These are phyloP conservation scores for Lutjanus argentimaculatus DNA, from an alignment of 2,797 vertebrate species.

Conservation along the genomic window DNA sequence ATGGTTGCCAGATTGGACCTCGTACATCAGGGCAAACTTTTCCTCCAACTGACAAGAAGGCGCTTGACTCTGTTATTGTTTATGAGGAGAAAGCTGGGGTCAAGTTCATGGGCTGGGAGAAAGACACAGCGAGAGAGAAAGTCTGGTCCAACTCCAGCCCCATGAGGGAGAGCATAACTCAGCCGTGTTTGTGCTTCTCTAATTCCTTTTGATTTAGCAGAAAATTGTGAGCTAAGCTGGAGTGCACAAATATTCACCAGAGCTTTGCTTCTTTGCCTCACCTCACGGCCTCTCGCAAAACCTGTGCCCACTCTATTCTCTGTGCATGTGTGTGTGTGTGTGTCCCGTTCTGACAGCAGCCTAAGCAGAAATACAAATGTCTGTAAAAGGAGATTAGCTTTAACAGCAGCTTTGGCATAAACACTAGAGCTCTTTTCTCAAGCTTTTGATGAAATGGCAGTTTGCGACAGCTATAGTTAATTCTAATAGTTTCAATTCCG, in stretches of 20 bases:
- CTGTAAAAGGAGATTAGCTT: constrained; percentile 77
- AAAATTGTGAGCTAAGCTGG: constrained; percentile 75
- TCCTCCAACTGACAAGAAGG: constrained; percentile 68
- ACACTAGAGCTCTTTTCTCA: constrained; percentile 75
- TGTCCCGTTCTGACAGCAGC: constrained; percentile 44
- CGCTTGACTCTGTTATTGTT: constrained; percentile 81
- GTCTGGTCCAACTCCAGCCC: constrained; percentile 63
- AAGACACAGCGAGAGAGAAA: constrained; percentile 50
- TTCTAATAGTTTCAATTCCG: constrained; percentile 83
- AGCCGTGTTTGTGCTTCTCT: constrained; percentile 76
- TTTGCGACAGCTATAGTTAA: constrained; percentile 77
- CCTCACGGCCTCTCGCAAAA: constrained; percentile 51
- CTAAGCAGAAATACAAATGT: constrained; percentile 79
- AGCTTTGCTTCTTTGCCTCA: constrained; percentile 62
- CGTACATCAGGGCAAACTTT: constrained; percentile 71
- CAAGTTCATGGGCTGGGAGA: constrained; percentile 72
- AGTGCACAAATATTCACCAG: constrained; percentile 56
- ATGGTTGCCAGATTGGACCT: constrained; percentile 64
- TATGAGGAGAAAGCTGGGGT: constrained; percentile 78
- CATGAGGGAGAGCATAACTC: constrained; percentile 71
- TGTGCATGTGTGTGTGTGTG: constrained; percentile 13
- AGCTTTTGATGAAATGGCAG: constrained; percentile 77
- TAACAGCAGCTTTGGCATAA: constrained; percentile 78
- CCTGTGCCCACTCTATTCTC: constrained; percentile 7
- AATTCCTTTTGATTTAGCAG: constrained; percentile 82